Conservation (phyloP, 2,797 vertebrate genomes). For the Enteromius mattozi region DNA sequence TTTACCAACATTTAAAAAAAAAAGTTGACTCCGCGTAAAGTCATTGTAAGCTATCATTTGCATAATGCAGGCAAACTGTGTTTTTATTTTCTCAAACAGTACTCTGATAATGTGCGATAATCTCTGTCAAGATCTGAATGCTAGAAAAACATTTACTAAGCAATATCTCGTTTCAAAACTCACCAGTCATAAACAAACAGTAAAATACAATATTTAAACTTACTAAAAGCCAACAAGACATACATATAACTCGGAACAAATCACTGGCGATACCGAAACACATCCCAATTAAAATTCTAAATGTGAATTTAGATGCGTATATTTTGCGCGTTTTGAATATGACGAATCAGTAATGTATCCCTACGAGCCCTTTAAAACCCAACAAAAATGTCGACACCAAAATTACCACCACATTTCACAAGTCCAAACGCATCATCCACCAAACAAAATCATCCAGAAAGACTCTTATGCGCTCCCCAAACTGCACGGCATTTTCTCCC, state of each 20-base stretch:
- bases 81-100: background rate
- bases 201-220: background rate
- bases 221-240: conserved; percentile 3
- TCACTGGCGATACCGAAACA: background rate
- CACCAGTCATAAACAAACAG: background rate
- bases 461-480: conserved; percentile 73
- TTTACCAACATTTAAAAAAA: background rate
- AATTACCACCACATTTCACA: conserved; percentile 66
- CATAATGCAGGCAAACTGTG: background rate
- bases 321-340: conserved; percentile 3
- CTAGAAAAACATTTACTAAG: background rate
- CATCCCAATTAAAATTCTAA: background rate
- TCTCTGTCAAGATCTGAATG: background rate
- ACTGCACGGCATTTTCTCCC: conserved; percentile 73
- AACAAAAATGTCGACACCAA: conserved; percentile 40
- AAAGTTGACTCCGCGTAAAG: background rate
- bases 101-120: background rate
- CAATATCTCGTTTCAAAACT: background rate
- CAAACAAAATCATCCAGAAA: conserved; percentile 70
- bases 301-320: background rate
- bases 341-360: background rate
- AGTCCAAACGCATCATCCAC: conserved; percentile 72
- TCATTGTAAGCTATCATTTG: background rate
- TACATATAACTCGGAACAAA: background rate
- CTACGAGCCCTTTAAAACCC: conserved; percentile 2